Base-by-base conservation (phyloP, 2,888 invertebrate genomes). In the Tineola bisselliella region DNA sequence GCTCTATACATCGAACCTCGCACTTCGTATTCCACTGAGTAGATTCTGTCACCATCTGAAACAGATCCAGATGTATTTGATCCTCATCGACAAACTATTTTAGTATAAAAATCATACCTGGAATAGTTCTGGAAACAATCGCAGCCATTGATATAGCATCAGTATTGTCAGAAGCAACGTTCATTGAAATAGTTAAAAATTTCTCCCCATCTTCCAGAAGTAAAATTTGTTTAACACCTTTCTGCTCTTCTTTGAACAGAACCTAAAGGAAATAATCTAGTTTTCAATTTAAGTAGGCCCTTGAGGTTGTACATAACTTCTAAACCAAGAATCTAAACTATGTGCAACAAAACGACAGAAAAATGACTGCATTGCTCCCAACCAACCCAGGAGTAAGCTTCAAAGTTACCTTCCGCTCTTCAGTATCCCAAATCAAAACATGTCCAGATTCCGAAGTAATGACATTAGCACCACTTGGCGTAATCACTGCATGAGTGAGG, bases 361-460 rank as follows among this genome's bases (percentile, higher is more conserved):
- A n/a, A n/a, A n/a, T n/a, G n/a, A n/a, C n/a, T n/a, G n/a, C n/a
- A n/a, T n/a, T n/a, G n/a, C n/a, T n/a, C n/a, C n/a, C n/a, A n/a
- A n/a, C n/a, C n/a, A n/a, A n/a, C n/a, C n/a, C n/a, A n/a, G n/a
- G n/a, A n/a, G n/a, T n/a, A n/a, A n/a, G n/a, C n/a, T n/a, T n/a
- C n/a, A n/a, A n/a, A 25, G 25, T 25, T 33, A 82, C 87, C 75
- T 84, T 84, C 67, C 75, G 77, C 8, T 86, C 84, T 5, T 73
- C 68, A 2, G 76, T 76, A 70, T 96, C 93, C 98, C 98, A 98
- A 63, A 97, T 90, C 0, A 98, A 83, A 38, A 98, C 89, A 72
- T 95, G 94, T 0, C 97, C 97, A 0, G 97, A 96, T 74, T 98
- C 98, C 0, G 96, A 94, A 0, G 97, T 95, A 12, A 97, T 89